Evolutionary conservation across 2,113 vertebrate genomes (phyloP), one percentile per base, ranked within the genome.

Genomic region (Carlito syrichta): DNA sequence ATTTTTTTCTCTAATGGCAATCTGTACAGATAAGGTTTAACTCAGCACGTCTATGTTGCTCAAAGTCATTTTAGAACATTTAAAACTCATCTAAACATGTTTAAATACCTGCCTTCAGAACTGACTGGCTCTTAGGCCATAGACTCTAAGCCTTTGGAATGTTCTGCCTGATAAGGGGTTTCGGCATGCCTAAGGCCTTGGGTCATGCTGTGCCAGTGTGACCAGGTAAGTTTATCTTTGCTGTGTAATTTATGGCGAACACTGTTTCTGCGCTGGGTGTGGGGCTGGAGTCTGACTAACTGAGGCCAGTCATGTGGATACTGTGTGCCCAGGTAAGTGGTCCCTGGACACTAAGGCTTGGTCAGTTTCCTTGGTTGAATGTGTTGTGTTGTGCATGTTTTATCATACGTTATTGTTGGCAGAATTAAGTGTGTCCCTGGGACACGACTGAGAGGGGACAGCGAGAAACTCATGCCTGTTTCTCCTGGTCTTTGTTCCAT

Each of bases 341-440:
- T n/a, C 23, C 23, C 5, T 40, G 23, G 62, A 52, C 1, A 22
- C 22, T 2, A 50, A 27, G 8, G 10, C 48, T 66, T 0, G 0
- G 40, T 48, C 69, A 63, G 23, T 68, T 52, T 88, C 20, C 20
- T 45, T 30, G 27, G 20, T 8, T 43, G 35, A n/a, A n/a, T n/a
- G n/a, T n/a, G n/a, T n/a, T n/a, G n/a, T n/a, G n/a, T 12, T 43
- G 71, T 40, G 35, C 17, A 23, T 32, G 30, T 6, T 4, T 45
- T 40, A 38, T 73, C 60, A 35, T 11, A 14, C 4, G 8, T 40
- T 6, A 16, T 48, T 63, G 30, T n/a, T 58, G 63, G 17, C 60
- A 87, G 48, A 78, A 76, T 45, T 69, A 30, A 85, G 32, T 6
- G 1, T 14, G 17, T 74, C 27, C 23, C 6, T 4, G 27, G 78